A percentile compares a stretch with the other conserved stretches of the same genome.
phyloP scores from a whole-genome alignment of 2,888 invertebrate genomes.

The Rhopalosiphum nymphaeae region DNA sequence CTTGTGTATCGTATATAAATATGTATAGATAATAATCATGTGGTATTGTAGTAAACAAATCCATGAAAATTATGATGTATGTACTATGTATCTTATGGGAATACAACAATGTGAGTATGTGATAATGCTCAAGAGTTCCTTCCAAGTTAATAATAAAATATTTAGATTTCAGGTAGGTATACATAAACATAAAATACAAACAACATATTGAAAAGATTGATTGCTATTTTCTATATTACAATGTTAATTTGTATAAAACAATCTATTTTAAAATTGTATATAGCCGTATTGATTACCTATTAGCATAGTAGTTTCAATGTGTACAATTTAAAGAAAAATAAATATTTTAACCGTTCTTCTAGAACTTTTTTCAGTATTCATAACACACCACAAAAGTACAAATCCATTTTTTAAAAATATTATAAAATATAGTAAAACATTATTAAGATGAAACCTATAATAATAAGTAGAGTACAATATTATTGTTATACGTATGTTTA shows the following conservation, averaged over 20 bases:
- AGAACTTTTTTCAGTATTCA: background rate
- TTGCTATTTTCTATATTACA: background rate
- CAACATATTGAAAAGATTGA: background rate
- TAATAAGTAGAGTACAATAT: background rate
- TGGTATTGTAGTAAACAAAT: slow-evolving; percentile 1
- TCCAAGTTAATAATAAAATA: background rate
- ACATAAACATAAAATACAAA: background rate
- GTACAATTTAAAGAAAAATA: background rate
- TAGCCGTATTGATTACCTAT: background rate
- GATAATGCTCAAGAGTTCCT: background rate
- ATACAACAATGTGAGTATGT: background rate
- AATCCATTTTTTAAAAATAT: background rate
- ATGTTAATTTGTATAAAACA: background rate
- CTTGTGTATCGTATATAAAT: background rate
- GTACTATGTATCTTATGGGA: background rate
- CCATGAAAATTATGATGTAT: background rate
- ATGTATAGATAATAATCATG: slow-evolving; percentile 3
- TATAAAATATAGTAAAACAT: background rate
- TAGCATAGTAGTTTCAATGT: background rate
- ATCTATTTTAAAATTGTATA: background rate
- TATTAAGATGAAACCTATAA: no score
- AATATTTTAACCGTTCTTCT: background rate
- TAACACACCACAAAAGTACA: background rate
- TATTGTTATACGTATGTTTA: background rate
- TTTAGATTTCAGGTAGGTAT: background rate